phyloP scores from a whole-genome alignment of 1,140 invertebrate species.

The Linepithema humile region DNA sequence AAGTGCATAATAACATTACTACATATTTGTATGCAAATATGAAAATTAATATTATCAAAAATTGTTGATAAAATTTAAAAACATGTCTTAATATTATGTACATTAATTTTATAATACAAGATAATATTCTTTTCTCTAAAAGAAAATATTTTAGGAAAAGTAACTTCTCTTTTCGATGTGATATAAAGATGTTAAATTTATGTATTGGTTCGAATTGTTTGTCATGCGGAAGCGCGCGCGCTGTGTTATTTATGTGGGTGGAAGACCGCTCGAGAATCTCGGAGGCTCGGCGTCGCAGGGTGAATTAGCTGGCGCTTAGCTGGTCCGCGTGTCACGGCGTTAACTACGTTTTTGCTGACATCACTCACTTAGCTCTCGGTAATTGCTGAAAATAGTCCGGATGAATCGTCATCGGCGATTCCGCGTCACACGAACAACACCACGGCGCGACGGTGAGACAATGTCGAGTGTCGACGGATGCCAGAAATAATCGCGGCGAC shows the following conservation, averaged over 20 bases:
- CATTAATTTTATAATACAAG: not conserved
- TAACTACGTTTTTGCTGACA: slow-evolving; percentile 53
- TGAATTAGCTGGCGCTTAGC: slow-evolving; percentile 52
- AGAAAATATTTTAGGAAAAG: not conserved
- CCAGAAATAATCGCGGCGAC: slow-evolving; percentile 44
- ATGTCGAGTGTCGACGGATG: slow-evolving; percentile 13
- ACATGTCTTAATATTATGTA: not conserved
- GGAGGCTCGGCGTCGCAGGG: slow-evolving; percentile 10
- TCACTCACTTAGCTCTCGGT: slow-evolving; percentile 50
- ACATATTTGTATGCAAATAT: not conserved
- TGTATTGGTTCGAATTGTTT: not conserved
- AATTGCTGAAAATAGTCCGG: slow-evolving; percentile 78
- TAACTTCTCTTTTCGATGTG: not conserved
- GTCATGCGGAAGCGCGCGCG: not conserved
- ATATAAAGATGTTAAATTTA: not conserved
- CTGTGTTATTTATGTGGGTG: not conserved
- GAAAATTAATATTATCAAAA: not conserved
- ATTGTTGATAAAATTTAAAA: not conserved
- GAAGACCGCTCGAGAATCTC: slow-evolving; percentile 44
- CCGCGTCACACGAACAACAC: slow-evolving; percentile 5
- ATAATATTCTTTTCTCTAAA: not conserved
- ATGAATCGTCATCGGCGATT: slow-evolving; percentile 68
- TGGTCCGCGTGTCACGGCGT: not conserved
- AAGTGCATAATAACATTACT: not conserved
- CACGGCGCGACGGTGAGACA: slow-evolving; percentile 28